Conservation (phyloP, 1,140 invertebrate genomes). For the Leptoteleia sp. region DNA sequence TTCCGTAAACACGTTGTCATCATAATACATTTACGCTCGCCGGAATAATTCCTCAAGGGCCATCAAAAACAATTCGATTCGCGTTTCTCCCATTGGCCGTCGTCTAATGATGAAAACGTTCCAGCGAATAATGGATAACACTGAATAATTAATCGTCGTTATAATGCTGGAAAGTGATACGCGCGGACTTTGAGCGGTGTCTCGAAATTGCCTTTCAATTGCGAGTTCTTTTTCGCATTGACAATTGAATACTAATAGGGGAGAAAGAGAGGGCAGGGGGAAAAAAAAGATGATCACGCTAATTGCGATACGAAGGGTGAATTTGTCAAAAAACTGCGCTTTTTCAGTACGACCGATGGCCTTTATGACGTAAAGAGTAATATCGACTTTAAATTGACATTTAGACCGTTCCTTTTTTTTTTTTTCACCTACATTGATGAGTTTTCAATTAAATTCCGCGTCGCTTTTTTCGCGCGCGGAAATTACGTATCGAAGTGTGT, state of each 20-base stretch:
- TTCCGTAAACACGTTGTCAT: too few species aligned
- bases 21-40: too few species aligned
- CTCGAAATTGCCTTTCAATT: neutral
- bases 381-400: constrained; percentile 50
- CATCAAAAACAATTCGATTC: too few species aligned
- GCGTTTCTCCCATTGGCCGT: too few species aligned
- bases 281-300: neutral
- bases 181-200: neutral
- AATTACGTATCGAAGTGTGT: constrained; percentile 33
- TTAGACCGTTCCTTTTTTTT: constrained; percentile 20
- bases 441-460: constrained; percentile 50
- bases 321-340: neutral
- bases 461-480: constrained; percentile 28
- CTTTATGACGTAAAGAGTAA: constrained; percentile 6
- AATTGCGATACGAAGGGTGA: neutral
- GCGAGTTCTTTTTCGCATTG: neutral
- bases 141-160: neutral
- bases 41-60: too few species aligned
- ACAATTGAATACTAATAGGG: constrained; percentile 4
- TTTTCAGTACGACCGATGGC: constrained; percentile 6
- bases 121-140: neutral
- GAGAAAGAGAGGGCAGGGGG: too few species aligned
- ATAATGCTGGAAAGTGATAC: neutral
- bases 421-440: constrained; percentile 36
- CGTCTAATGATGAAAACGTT: neutral